Evolutionary conservation across 2,113 vertebrate genomes (phyloP), one percentile per base, ranked within the genome.

Genomic region (Onychostruthus taczanowskii): DNA sequence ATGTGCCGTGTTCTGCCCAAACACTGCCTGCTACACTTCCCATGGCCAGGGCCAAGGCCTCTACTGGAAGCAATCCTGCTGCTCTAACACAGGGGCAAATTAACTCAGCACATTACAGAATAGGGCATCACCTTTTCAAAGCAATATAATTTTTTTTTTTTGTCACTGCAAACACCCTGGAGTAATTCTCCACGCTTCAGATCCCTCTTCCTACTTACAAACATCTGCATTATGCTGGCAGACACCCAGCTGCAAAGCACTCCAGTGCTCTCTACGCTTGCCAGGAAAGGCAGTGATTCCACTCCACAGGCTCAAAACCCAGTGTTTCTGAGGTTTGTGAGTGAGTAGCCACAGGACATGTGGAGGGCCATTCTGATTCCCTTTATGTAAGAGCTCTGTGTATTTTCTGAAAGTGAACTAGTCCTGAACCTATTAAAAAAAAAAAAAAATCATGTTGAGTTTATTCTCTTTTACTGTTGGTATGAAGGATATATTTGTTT

Each of bases 311-410:
- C 6, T 9, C 76, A 75, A 83, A 86, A 9, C 46, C n/a, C 17
- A 4, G 5, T 1, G 2, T 22, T 89, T 21, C 3, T 3, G 3
- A 50, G 16, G 20, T 49, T 82, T 66, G 35, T 0, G 0, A 49
- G 23, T 18, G 46, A 90, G 55, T 13, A 76, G 23, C 31, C 66
- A 67, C 58, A 79, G n/a, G 28, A 66, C 15, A 7, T 4, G 9
- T 53, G 19, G 17, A 90, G 10, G 23, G 15, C 15, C 35, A 12
- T 8, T 69, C 31, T 59, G 3, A 17, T 76, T 67, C 73, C 43
- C 68, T 69, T 63, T 1, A 0, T 12, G 7, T 3, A 20, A 50
- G 27, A 70, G 43, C 19, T 33, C 49, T 21, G 0, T 2, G 5
- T 13, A 33, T 63, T 80, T 83, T 59, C 23, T 72, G 26, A 18